Evolutionary conservation across 2,113 vertebrate species (phyloP).

Genomic region (Ictidomys tridecemlineatus): DNA sequence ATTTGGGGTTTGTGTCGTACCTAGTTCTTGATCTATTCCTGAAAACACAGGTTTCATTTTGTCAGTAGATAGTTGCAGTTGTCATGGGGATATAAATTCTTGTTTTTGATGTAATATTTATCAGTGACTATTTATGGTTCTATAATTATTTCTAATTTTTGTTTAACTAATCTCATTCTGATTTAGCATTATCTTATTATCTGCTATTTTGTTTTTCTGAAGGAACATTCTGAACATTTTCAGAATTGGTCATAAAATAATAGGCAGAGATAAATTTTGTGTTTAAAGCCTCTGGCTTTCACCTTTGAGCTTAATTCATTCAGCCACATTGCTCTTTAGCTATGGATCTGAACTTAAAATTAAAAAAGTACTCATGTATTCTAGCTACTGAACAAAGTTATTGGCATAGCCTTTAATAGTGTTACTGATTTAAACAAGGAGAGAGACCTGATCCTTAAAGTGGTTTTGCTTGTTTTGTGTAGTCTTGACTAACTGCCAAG

Average conservation of each 20-base stretch:
- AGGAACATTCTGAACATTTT: conserved; percentile 1
- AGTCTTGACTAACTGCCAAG: conserved; percentile 32
- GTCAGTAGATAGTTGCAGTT: background rate
- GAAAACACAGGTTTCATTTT: background rate
- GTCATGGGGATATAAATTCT: conserved; percentile 1
- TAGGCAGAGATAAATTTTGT: conserved; percentile 10
- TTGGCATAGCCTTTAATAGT: conserved; percentile 22
- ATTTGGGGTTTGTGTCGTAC: background rate
- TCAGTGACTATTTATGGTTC: background rate
- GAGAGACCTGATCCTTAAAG: conserved; percentile 6
- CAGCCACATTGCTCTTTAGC: background rate
- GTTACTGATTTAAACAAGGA: conserved; percentile 34
- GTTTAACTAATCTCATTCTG: conserved; percentile 7
- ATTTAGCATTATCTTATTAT: conserved; percentile 44
- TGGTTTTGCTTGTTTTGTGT: conserved; percentile 47
- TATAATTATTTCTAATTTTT: conserved; percentile 44
- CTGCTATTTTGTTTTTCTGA: conserved; percentile 22
- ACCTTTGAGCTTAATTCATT: conserved; percentile 19
- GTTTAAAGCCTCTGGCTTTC: conserved; percentile 27
- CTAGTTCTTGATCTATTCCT: background rate
- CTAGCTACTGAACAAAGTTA: background rate
- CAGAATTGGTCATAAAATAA: conserved; percentile 13
- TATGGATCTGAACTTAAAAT: background rate
- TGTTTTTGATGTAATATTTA: conserved; percentile 16
- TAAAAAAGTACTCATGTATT: background rate